These are phyloP conservation scores for Chrysemys picta DNA, from an alignment of 2,113 vertebrate species.

Conservation along the genomic window DNA sequence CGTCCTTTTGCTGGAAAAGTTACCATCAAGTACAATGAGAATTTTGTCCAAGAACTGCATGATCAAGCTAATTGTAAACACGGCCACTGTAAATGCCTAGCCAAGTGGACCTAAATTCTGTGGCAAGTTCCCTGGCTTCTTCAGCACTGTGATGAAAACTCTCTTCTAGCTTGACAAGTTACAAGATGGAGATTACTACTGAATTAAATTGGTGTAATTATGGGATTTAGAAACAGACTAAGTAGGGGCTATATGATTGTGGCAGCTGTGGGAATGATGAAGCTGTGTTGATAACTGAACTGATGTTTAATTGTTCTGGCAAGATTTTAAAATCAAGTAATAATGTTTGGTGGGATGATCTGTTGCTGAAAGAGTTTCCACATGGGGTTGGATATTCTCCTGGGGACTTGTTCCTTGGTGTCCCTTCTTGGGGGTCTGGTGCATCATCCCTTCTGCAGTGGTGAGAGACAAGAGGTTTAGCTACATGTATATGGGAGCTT, in stretches of 20 bases:
- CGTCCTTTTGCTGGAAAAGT: neutral
- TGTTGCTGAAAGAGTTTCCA: neutral
- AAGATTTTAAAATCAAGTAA: neutral
- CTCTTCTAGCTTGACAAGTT: neutral
- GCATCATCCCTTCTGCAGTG: neutral
- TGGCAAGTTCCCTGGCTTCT: neutral
- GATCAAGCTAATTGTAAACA: neutral
- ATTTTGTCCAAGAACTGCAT: neutral
- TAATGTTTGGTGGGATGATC: neutral
- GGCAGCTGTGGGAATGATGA: neutral
- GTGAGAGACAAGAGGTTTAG: neutral
- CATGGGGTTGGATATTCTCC: neutral
- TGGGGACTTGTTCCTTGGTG: too few species aligned
- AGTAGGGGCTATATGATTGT: neutral
- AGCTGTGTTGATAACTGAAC: neutral
- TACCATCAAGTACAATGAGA: constrained; percentile 5
- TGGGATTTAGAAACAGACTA: neutral
- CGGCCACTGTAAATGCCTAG: neutral
- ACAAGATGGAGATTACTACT: neutral
- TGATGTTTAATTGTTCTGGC: neutral
- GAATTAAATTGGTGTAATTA: neutral
- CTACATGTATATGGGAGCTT: too few species aligned
- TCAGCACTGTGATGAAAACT: neutral
- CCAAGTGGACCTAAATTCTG: neutral
- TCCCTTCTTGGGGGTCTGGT: neutral